Evolutionary conservation across 2,113 vertebrate genomes (phyloP).

Genomic region (Corythoichthys intestinalis): DNA sequence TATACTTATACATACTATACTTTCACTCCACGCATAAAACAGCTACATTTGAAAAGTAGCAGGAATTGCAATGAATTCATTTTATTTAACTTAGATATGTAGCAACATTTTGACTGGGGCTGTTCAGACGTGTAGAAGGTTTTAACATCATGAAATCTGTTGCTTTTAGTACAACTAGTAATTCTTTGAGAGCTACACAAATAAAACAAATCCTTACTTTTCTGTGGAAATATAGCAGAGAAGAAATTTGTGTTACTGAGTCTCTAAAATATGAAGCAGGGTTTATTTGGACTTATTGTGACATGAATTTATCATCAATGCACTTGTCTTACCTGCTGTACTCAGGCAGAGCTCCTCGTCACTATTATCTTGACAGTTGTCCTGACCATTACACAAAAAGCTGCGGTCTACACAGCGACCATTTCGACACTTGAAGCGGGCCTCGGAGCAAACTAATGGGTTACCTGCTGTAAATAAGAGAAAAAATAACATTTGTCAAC

Average conservation of each 20-base stretch:
- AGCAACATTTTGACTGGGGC: neutral
- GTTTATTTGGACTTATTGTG: neutral
- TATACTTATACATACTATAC: too few species aligned
- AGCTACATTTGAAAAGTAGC: neutral
- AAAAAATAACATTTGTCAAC: slow-evolving; percentile 16
- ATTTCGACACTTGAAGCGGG: slow-evolving; percentile 93
- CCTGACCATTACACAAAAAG: slow-evolving; percentile 91
- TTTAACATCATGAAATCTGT: neutral
- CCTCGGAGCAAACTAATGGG: slow-evolving; percentile 88
- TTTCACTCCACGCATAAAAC: neutral
- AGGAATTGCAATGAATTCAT: too few species aligned
- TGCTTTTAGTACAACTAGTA: neutral
- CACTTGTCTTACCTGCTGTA: slow-evolving; percentile 78
- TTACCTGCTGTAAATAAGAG: slow-evolving; percentile 77
- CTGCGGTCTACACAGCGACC: slow-evolving; percentile 95
- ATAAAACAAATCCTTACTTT: neutral
- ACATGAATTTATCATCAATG: neutral
- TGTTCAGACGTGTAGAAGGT: neutral
- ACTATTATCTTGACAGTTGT: slow-evolving; percentile 96
- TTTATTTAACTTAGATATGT: neutral
- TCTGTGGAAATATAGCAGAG: neutral
- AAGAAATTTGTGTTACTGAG: neutral
- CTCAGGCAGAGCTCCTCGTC: slow-evolving; percentile 91
- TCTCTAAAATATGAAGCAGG: neutral
- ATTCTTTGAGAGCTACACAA: neutral